Evolutionary conservation across 2,113 vertebrate species (phyloP).

Genomic region (Anarrhichthys ocellatus): DNA sequence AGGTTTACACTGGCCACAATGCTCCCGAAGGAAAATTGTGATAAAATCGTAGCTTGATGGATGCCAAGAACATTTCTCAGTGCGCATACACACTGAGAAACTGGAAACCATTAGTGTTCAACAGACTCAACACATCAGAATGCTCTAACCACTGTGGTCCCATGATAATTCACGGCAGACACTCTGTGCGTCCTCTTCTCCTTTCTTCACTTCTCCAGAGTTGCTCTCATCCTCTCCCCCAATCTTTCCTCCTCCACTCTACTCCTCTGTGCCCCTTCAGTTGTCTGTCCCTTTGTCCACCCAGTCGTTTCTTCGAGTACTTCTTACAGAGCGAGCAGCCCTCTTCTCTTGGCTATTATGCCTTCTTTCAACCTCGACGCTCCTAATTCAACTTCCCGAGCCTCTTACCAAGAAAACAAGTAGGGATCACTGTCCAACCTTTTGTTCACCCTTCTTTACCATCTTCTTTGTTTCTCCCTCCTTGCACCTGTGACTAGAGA

Average conservation of each 20-base stretch:
- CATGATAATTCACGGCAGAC: conserved; percentile 51
- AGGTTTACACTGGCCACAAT: conserved; percentile 35
- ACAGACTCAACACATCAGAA: conserved; percentile 52
- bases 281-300: conserved; percentile 28
- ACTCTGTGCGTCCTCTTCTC: conserved; percentile 29
- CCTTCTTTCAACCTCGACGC: neutral
- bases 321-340: neutral
- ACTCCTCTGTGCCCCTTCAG: conserved; percentile 4
- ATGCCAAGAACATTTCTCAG: conserved; percentile 41
- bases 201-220: conserved; percentile 8
- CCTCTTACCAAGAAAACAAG: neutral
- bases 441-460: neutral
- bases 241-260: conserved; percentile 26
- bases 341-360: neutral
- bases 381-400: neutral
- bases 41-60: conserved; percentile 57
- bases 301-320: conserved; percentile 17
- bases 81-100: conserved; percentile 39
- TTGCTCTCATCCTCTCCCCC: conserved; percentile 9
- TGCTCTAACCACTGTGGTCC: conserved; percentile 44
- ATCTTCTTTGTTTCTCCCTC: neutral
- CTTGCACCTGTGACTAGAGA: neutral
- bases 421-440: conserved; percentile 16
- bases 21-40: conserved; percentile 56
- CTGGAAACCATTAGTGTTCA: conserved; percentile 65